phyloP scores from a whole-genome alignment of 2,113 vertebrate species.

The Eulacestoma nigropectus region DNA sequence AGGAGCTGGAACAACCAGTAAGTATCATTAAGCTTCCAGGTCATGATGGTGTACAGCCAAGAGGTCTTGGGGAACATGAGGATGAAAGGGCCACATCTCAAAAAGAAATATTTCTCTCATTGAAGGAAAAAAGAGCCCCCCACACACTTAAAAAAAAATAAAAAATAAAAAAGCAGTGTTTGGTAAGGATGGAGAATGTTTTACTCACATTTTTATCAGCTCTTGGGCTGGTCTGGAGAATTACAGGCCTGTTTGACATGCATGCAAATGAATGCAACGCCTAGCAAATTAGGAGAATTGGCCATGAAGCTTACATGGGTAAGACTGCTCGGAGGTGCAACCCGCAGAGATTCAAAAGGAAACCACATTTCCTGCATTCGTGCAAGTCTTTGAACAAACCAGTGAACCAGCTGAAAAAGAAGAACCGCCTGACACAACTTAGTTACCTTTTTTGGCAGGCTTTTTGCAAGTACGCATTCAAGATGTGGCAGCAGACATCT shows the following conservation, averaged over 20 bases:
- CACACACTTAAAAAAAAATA: too few relatives aligned
- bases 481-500: background rate
- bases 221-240: background rate
- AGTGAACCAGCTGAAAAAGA: background rate
- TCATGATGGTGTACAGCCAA: background rate
- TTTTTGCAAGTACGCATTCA: background rate
- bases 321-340: background rate
- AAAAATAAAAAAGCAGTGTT: background rate
- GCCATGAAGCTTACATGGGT: background rate
- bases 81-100: background rate
- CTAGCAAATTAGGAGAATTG: slow-evolving; percentile 19
- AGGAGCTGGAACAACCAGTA: background rate
- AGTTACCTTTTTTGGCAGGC: background rate
- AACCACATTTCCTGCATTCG: background rate
- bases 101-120: background rate
- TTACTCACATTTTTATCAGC: background rate
- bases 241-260: background rate
- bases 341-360: background rate
- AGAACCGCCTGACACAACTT: background rate
- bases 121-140: background rate
- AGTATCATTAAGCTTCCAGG: background rate
- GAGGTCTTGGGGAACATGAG: background rate
- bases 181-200: background rate
- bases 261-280: slow-evolving; percentile 3
- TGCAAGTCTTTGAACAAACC: background rate